Percentiles rank a stretch among this genome's conserved stretches.
Evolutionary conservation across 2,113 vertebrate genomes (phyloP).

Genomic region (Stercorarius parasiticus): DNA sequence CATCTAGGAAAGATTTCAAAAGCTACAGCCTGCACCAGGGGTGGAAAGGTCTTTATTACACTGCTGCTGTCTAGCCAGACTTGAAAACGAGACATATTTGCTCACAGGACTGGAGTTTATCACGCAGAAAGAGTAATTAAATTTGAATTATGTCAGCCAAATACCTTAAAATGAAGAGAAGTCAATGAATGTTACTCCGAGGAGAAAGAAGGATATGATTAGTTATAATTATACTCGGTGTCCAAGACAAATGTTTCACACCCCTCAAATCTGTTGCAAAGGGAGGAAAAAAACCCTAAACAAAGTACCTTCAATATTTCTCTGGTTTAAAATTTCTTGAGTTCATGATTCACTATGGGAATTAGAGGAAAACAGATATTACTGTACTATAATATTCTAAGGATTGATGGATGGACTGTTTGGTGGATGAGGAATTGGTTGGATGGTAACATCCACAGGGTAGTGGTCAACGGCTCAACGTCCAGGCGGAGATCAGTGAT

Average conservation of each 20-base stretch:
- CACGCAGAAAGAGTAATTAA: constrained; percentile 75
- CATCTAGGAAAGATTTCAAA: constrained; percentile 71
- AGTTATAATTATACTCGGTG: constrained; percentile 69
- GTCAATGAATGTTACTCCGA: constrained; percentile 66
- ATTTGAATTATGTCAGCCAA: constrained; percentile 76
- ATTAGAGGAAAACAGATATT: background rate
- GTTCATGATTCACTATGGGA: background rate
- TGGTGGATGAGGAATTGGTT: background rate
- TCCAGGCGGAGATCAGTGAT: background rate
- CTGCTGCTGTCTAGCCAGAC: constrained; percentile 67
- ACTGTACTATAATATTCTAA: background rate
- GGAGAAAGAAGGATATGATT: constrained; percentile 73
- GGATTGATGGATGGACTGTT: background rate
- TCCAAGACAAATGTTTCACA: constrained; percentile 65
- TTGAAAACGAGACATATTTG: constrained; percentile 71
- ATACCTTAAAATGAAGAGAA: constrained; percentile 69
- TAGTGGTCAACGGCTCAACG: fast-evolving
- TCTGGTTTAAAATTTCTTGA: constrained; percentile 23
- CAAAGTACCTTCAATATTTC: background rate
- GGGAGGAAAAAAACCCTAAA: background rate
- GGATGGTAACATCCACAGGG: background rate
- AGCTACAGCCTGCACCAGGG: constrained; percentile 50
- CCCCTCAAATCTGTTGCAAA: constrained; percentile 40
- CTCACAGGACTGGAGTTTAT: constrained; percentile 68
- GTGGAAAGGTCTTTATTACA: constrained; percentile 67